phyloP scores from a whole-genome alignment of 1,140 invertebrate genomes.

The Branchinecta lindahli region DNA sequence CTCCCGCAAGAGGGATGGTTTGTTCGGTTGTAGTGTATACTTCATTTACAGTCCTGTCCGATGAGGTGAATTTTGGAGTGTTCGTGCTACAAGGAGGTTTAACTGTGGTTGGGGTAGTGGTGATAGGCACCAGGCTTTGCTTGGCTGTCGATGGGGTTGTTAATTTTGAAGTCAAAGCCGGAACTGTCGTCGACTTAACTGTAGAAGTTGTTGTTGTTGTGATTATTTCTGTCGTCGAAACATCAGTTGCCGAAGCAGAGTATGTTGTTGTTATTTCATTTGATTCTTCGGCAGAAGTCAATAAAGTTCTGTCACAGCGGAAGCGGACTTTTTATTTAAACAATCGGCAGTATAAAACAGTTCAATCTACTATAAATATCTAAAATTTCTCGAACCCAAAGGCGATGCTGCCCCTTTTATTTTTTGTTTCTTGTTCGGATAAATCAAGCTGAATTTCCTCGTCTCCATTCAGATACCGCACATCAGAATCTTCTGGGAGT shows the following conservation, averaged over 20 bases:
- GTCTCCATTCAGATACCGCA: conserved; percentile 21
- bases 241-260: background rate
- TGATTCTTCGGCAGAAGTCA: too few relatives aligned
- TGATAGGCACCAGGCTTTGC: background rate
- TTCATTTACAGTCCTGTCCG: background rate
- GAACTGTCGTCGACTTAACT: background rate
- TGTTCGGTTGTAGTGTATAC: background rate
- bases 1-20: background rate
- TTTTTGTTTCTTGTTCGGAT: conserved; percentile 12
- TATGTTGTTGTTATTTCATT: background rate
- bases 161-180: background rate
- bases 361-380: background rate
- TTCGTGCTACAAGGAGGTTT: background rate
- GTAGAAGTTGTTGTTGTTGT: background rate
- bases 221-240: background rate
- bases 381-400: conserved; percentile 1
- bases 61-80: background rate
- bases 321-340: too few relatives aligned
- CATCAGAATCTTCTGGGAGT: conserved; percentile 23
- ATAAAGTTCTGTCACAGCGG: too few relatives aligned
- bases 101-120: background rate
- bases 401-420: background rate
- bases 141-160: conserved; percentile 10
- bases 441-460: conserved; percentile 20
- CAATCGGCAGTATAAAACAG: too few relatives aligned